Conservation (phyloP, 2,888 invertebrate genomes). For the Chorisops tibialis region DNA sequence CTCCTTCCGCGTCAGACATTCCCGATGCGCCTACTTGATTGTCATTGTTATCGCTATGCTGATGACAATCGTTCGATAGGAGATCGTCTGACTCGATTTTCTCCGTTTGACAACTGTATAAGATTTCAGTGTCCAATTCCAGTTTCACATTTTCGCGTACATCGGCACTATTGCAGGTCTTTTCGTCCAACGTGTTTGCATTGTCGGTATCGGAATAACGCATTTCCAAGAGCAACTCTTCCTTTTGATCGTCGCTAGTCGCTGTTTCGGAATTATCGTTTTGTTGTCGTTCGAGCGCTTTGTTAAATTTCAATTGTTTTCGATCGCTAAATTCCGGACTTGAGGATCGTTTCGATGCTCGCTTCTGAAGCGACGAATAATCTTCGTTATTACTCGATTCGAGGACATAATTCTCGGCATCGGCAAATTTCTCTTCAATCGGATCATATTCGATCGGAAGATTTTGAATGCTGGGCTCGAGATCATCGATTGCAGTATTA, state of each 20-base stretch:
- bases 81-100: constrained; percentile 17
- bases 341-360: constrained; percentile 6
- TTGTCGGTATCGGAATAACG: constrained; percentile 18
- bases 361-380: background rate
- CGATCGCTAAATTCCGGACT: constrained; percentile 12
- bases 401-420: constrained; percentile 75
- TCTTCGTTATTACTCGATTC: constrained; percentile 53
- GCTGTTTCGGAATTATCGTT: constrained; percentile 4
- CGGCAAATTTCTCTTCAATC: constrained; percentile 67
- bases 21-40: background rate
- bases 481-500: constrained; percentile 33
- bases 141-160: constrained; percentile 27
- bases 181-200: constrained; percentile 16
- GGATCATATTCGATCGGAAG: constrained; percentile 55
- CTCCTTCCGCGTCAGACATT: background rate
- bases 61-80: constrained; percentile 25
- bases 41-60: background rate
- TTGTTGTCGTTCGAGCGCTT: background rate
- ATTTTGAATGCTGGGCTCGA: constrained; percentile 45
- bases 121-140: constrained; percentile 26
- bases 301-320: constrained; percentile 14
- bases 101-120: constrained; percentile 23
- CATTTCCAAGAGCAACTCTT: background rate
- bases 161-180: constrained; percentile 22
- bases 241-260: constrained; percentile 7